These are phyloP conservation scores for Leucopsar rothschildi DNA, from an alignment of 2,113 vertebrate genomes.

Conservation along the genomic window DNA sequence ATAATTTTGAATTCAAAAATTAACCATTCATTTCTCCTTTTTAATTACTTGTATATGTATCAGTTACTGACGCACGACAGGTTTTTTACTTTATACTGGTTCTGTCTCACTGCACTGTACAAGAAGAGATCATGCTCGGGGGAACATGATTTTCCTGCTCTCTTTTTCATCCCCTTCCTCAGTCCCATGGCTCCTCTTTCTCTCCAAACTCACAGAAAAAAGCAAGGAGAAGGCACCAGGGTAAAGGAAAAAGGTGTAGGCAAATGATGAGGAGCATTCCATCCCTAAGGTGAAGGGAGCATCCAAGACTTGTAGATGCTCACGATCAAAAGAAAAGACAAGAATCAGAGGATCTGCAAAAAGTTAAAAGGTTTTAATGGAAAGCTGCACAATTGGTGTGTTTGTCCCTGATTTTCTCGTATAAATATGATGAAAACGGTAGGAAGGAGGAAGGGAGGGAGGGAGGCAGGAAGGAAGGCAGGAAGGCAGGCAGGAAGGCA, in stretches of 20 bases:
- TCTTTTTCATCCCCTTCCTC: neutral
- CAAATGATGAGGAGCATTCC: neutral
- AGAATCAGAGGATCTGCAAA: no score
- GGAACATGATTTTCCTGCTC: neutral
- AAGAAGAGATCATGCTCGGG: neutral
- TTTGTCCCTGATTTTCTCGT: no score
- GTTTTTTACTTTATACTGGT: neutral
- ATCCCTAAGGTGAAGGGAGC: neutral
- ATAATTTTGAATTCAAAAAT: neutral
- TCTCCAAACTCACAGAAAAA: neutral
- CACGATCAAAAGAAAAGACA: no score
- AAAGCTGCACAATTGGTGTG: no score
- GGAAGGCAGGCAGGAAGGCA: no score
- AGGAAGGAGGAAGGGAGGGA: no score
- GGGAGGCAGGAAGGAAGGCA: no score
- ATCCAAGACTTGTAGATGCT: no score
- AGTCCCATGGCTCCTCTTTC: fast-evolving
- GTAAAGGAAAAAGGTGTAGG: neutral
- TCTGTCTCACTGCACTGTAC: fast-evolving
- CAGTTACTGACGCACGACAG: fast-evolving
- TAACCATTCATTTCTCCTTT: neutral
- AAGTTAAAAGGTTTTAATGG: no score
- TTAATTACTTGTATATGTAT: neutral
- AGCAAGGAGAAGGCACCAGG: neutral
- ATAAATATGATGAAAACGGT: no score